These are phyloP conservation scores for Poecilia picta DNA, from an alignment of 2,797 vertebrate species.

Conservation along the genomic window DNA sequence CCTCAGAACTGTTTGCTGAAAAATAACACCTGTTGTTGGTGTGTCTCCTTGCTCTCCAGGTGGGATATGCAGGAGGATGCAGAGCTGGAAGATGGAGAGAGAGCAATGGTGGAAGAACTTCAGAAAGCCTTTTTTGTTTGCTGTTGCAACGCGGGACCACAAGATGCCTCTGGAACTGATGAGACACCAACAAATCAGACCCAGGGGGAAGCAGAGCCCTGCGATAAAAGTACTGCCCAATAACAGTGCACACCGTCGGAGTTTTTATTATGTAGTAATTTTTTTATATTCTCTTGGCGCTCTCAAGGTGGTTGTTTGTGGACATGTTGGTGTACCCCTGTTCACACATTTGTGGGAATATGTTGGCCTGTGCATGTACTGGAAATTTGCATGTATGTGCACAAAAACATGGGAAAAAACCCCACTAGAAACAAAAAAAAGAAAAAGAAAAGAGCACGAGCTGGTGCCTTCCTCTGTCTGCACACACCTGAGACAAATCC, in stretches of 20 bases:
- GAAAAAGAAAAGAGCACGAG: slow-evolving; percentile 42
- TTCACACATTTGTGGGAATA: slow-evolving; percentile 25
- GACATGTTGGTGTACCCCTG: slow-evolving; percentile 14
- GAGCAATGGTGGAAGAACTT: slow-evolving; percentile 85
- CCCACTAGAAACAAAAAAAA: slow-evolving; percentile 22
- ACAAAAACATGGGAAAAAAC: slow-evolving; percentile 40
- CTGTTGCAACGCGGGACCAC: slow-evolving; percentile 54
- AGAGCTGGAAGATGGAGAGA: slow-evolving; percentile 87
- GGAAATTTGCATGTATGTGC: slow-evolving; percentile 43
- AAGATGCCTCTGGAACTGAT: slow-evolving; percentile 57
- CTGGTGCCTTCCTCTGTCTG: slow-evolving; percentile 43
- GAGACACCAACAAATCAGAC: slow-evolving; percentile 53
- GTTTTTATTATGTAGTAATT: slow-evolving; percentile 65
- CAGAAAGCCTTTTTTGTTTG: slow-evolving; percentile 80
- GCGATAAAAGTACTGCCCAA: slow-evolving; percentile 64
- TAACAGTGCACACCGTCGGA: slow-evolving; percentile 48
- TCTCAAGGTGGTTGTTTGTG: slow-evolving; percentile 46
- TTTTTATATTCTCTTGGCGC: slow-evolving; percentile 52
- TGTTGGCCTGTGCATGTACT: slow-evolving; percentile 38
- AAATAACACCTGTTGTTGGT: slow-evolving; percentile 38
- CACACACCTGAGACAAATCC: slow-evolving; percentile 62
- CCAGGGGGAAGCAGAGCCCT: slow-evolving; percentile 55
- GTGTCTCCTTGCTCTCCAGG: slow-evolving; percentile 79
- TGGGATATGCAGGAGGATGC: slow-evolving; percentile 93
- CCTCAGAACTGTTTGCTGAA: slow-evolving; percentile 23